Conservation (phyloP, 1,140 invertebrate genomes). For the Papilio helenus region DNA sequence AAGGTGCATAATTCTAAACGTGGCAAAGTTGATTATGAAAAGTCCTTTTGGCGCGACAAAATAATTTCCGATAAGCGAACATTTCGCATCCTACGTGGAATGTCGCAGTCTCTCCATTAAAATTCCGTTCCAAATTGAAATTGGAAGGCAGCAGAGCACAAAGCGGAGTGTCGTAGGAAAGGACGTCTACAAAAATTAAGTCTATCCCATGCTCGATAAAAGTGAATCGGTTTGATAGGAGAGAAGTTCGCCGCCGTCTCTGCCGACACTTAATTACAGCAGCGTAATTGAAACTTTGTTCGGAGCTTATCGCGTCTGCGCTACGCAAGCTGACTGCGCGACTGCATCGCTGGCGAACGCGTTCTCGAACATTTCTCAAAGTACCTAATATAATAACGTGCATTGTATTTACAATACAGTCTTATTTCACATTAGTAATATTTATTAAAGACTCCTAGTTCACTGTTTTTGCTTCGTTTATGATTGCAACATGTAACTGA, state of each 20-base stretch:
- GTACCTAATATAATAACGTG: not conserved
- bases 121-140: constrained; percentile 63
- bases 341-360: not conserved
- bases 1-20: not conserved
- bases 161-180: constrained; percentile 46
- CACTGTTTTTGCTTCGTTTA: too few species aligned
- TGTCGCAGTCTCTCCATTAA: constrained; percentile 49
- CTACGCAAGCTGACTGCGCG: constrained; percentile 29
- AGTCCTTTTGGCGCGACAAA: constrained; percentile 11
- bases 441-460: too few species aligned
- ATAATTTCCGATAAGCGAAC: constrained; percentile 35
- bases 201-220: constrained; percentile 63
- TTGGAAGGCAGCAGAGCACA: constrained; percentile 45
- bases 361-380: not conserved
- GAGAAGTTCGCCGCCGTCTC: constrained; percentile 59
- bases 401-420: not conserved
- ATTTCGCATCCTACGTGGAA: constrained; percentile 37
- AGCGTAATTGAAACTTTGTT: constrained; percentile 70
- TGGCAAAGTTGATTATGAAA: not conserved
- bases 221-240: constrained; percentile 74
- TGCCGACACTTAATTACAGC: constrained; percentile 71
- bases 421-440: not conserved
- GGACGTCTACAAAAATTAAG: constrained; percentile 65
- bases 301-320: constrained; percentile 56
- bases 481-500: too few species aligned